phyloP scores from a whole-genome alignment of 1,140 invertebrate species.

The Seison nebaliae region DNA sequence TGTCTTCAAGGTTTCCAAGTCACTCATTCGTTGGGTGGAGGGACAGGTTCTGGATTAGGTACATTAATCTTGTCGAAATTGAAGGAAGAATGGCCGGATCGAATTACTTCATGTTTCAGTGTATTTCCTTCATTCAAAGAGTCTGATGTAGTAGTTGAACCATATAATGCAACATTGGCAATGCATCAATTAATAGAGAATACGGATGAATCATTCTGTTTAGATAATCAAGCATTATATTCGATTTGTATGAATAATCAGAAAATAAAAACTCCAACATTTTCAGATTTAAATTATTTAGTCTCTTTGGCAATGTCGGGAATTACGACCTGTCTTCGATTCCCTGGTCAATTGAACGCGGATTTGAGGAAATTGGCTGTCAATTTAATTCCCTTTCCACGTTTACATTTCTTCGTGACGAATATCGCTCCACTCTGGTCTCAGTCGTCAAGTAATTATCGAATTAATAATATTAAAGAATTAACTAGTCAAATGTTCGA shows the following conservation, averaged over 20 bases:
- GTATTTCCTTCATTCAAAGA: conserved; percentile 47
- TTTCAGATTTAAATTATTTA: neutral
- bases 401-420: neutral
- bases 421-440: neutral
- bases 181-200: neutral
- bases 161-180: neutral
- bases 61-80: conserved; percentile 37
- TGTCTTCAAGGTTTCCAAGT: conserved; percentile 12
- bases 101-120: conserved; percentile 52
- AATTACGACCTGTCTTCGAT: neutral
- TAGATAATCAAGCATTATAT: neutral
- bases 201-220: neutral
- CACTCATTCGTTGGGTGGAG: conserved; percentile 36
- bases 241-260: neutral
- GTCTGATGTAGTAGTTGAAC: neutral
- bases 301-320: neutral
- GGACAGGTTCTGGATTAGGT: conserved; percentile 41
- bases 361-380: neutral
- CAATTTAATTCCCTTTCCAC: neutral
- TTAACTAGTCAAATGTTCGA: conserved; percentile 40
- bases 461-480: conserved; percentile 30
- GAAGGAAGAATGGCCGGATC: conserved; percentile 28
- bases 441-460: conserved; percentile 30
- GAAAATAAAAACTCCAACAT: neutral
- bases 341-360: too few relatives aligned